phyloP scores from a whole-genome alignment of 2,113 vertebrate species.

The Arizona elegans region DNA sequence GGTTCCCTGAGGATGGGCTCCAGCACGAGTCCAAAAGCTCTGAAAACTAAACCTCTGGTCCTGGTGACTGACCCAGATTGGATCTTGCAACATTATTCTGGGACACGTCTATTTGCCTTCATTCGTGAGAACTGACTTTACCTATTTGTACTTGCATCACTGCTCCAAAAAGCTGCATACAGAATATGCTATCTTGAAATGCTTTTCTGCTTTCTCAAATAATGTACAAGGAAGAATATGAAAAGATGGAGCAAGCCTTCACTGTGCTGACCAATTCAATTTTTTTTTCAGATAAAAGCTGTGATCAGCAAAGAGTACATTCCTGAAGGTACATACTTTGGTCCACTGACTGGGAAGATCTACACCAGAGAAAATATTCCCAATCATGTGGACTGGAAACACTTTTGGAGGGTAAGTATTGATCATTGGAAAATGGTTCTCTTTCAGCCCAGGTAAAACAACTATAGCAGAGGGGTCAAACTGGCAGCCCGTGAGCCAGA shows the following conservation, averaged over 20 bases:
- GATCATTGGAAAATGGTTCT: not conserved
- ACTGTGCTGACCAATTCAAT: not conserved
- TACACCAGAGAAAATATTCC: slow-evolving; percentile 76
- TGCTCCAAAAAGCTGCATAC: not conserved
- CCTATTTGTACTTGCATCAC: not conserved
- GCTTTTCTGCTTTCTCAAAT: not conserved
- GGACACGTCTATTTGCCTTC: too few relatives aligned
- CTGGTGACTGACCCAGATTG: too few relatives aligned
- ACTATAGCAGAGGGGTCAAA: not conserved
- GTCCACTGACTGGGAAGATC: slow-evolving; percentile 71
- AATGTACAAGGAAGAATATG: not conserved
- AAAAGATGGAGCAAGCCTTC: not conserved
- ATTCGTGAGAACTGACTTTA: not conserved
- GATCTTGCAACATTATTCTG: too few relatives aligned
- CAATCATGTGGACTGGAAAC: slow-evolving; percentile 72
- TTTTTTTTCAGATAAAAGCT: slow-evolving; percentile 65
- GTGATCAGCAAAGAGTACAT: slow-evolving; percentile 79
- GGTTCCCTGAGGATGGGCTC: too few relatives aligned
- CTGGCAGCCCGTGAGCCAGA: fast-evolving
- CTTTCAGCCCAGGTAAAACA: not conserved
- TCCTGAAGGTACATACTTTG: slow-evolving; percentile 74
- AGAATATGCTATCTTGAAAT: not conserved
- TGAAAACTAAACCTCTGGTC: too few relatives aligned
- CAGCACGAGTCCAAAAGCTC: too few relatives aligned
- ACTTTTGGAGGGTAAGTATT: slow-evolving; percentile 78